Base-by-base conservation (phyloP, 1,140 invertebrate species). In the Meloidogyne floridensis region DNA sequence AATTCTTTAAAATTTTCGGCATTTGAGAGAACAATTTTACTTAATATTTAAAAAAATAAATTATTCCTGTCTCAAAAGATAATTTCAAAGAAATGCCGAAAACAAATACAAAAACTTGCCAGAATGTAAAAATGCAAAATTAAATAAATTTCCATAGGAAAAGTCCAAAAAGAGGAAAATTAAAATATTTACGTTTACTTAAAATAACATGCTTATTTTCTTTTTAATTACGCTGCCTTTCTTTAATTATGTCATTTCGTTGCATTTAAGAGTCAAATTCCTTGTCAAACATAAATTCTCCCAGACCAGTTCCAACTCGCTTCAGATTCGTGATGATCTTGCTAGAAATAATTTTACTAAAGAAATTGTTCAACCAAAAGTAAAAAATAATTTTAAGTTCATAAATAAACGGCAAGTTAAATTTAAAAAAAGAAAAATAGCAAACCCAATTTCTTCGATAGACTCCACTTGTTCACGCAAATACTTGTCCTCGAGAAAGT, bases 261-360 rank as follows among this genome's bases (percentile, higher is more conserved):
- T 11, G 3, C 72, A 75, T 53, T 80, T 74, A 80, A 53, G 80
- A 82, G 11, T 85, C 83, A 10, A 83, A 86, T 54, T 86, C 85
- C 86, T 93, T 92, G 91, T 93, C 92, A 84, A 92, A 93, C 81
- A 93, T 89, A 90, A 91, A 93, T 86, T 93, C 93, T 80, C 93
- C 93, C 20, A 93, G 90, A 54, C 93, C 93, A 51, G 88, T 81
- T 5, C 93, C 93, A 81, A 92, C 92, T 77, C 93, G 91, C 81
- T 92, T 92, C 86, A 93, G 89, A 80, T 93, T 92, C 83, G 93
- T 93, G 76, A 93, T 88, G 84, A 92, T 90, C 82, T 92, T 92
- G 10, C 91, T 79, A 47, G 9, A 79, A 20, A 18, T 11, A 13
- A 72, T 15, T 70, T 78, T 54, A 56, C 56, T 32, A 42, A 15